phyloP scores from a whole-genome alignment of 2,113 vertebrate genomes.

The Leptodactylus fuscus region DNA sequence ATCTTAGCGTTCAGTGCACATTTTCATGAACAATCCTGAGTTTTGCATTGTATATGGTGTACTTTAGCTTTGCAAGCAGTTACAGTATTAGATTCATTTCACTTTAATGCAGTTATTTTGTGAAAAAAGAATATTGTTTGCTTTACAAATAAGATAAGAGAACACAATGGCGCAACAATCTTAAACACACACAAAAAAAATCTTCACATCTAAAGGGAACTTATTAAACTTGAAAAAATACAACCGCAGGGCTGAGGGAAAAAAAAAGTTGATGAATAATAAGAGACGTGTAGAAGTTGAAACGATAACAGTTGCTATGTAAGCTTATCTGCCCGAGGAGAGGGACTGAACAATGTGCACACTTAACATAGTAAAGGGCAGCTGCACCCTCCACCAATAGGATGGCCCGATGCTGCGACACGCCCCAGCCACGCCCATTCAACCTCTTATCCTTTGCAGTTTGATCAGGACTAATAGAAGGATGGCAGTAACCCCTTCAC shows the following conservation, averaged over 20 bases:
- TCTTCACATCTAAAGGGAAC: not conserved
- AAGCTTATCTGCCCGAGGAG: conserved; percentile 44
- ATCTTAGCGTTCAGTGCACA: not conserved
- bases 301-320: conserved; percentile 47
- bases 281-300: conserved; percentile 31
- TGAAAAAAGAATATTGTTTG: not conserved
- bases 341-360: conserved; percentile 44
- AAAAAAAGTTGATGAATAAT: conserved; percentile 6
- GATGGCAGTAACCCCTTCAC: conserved; percentile 35
- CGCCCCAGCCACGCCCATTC: conserved; percentile 31
- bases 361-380: conserved; percentile 43
- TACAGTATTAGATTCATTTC: not conserved
- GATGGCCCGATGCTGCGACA: not conserved
- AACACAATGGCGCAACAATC: conserved; percentile 2
- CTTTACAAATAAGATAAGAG: not conserved
- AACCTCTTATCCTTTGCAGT: conserved; percentile 40
- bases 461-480: conserved; percentile 36
- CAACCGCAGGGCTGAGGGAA: not conserved
- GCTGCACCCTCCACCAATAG: conserved; percentile 41
- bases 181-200: conserved; percentile 17
- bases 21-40: not conserved
- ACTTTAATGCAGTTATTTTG: not conserved
- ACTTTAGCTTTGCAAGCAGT: not conserved
- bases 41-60: not conserved
- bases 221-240: conserved; percentile 5